phyloP scores from a whole-genome alignment of 2,113 vertebrate species.

The Mobula birostris region DNA sequence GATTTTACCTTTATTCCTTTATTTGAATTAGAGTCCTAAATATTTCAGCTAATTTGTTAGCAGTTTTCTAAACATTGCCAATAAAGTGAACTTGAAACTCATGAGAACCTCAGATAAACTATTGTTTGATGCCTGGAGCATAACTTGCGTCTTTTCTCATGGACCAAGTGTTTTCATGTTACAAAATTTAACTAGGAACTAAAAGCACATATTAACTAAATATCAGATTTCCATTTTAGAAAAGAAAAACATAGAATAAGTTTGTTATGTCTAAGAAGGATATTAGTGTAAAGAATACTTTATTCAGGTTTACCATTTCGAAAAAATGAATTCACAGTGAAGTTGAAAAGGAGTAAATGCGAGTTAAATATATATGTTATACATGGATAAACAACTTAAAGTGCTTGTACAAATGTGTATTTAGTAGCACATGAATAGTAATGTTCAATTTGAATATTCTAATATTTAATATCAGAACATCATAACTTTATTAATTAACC shows the following conservation, averaged over 20 bases:
- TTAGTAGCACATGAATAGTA: too few species aligned
- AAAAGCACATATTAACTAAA: neutral
- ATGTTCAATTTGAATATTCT: too few species aligned
- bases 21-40: neutral
- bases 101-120: too few species aligned
- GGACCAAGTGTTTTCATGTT: neutral
- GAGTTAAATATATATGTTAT: too few species aligned
- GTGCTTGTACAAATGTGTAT: too few species aligned
- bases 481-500: too few species aligned
- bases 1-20: neutral
- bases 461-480: too few species aligned
- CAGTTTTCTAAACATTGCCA: neutral
- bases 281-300: neutral
- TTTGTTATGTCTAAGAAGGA: neutral
- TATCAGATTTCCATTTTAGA: neutral
- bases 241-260: neutral
- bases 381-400: too few species aligned
- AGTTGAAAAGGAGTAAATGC: too few species aligned
- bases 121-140: neutral
- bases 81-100: neutral
- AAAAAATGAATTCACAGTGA: too few species aligned
- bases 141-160: neutral
- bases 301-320: neutral
- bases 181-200: neutral
- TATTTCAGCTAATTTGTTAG: neutral